Evolutionary conservation across 2,113 vertebrate genomes (phyloP).

Genomic region (Eulemur rufifrons): DNA sequence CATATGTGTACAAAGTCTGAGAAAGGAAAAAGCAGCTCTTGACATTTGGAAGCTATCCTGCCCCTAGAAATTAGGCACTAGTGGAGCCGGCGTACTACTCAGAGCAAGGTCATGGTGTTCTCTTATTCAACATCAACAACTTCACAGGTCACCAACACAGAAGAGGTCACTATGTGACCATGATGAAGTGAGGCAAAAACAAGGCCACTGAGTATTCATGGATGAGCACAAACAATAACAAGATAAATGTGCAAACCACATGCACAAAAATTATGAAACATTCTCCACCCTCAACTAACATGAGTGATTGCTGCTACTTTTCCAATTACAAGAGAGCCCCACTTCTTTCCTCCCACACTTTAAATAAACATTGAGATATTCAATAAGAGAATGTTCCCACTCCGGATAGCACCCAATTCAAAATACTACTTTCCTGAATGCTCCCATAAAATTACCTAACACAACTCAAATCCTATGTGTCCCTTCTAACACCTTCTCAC

Average conservation of each 20-base stretch:
- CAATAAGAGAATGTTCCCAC: not conserved
- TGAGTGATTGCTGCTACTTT: not conserved
- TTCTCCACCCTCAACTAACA: accelerated
- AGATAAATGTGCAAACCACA: not conserved
- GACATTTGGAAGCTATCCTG: not conserved
- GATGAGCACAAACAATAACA: not conserved
- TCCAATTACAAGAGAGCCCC: not conserved
- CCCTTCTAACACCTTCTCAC: not conserved
- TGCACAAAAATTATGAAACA: not conserved
- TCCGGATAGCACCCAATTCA: not conserved
- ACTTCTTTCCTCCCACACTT: not conserved
- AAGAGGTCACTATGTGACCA: not conserved
- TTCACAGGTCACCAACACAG: not conserved
- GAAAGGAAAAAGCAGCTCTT: not conserved
- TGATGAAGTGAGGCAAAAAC: not conserved
- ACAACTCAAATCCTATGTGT: not conserved
- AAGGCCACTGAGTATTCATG: not conserved
- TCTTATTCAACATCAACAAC: not conserved
- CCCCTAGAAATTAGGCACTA: not conserved
- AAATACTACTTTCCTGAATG: not conserved
- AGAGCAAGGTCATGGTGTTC: not conserved
- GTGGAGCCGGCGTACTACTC: too few species aligned
- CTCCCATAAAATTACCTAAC: not conserved
- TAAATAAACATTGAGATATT: not conserved
- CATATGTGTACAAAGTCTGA: not conserved